These are phyloP conservation scores for Drosophila micromelanica DNA, from an alignment of 1,140 invertebrate species.

Conservation along the genomic window DNA sequence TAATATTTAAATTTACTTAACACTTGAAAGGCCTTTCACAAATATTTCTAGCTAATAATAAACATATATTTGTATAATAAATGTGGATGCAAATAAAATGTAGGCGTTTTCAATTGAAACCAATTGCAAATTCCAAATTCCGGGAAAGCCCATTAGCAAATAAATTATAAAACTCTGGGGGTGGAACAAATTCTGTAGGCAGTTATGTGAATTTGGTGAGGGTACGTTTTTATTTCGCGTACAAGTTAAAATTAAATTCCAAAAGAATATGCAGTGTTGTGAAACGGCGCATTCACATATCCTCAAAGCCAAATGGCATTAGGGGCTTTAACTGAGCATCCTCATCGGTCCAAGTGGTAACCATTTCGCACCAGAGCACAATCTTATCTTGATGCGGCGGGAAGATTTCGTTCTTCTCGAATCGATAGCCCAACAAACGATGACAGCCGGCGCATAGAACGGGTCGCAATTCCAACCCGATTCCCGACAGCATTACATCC, in stretches of 20 bases:
- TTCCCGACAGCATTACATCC: neutral
- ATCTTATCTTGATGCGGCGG: neutral
- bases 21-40: no score
- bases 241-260: neutral
- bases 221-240: neutral
- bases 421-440: constrained; percentile 10
- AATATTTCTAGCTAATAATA: no score
- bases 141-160: neutral
- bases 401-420: constrained; percentile 18
- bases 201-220: neutral
- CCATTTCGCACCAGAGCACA: constrained; percentile 1
- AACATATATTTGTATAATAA: no score
- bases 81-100: no score
- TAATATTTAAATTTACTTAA: no score
- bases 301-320: neutral
- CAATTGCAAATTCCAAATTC: no score
- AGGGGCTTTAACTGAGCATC: neutral
- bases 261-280: neutral
- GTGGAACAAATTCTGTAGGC: neutral
- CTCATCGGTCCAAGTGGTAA: neutral
- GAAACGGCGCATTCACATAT: neutral
- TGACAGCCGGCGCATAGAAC: constrained; percentile 2
- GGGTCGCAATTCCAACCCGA: constrained; percentile 7
- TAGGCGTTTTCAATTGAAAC: no score
- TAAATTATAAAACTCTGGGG: neutral